phyloP scores from a whole-genome alignment of 53 echinoderm and acorn worm species.

The Paracentrotus lividus region DNA sequence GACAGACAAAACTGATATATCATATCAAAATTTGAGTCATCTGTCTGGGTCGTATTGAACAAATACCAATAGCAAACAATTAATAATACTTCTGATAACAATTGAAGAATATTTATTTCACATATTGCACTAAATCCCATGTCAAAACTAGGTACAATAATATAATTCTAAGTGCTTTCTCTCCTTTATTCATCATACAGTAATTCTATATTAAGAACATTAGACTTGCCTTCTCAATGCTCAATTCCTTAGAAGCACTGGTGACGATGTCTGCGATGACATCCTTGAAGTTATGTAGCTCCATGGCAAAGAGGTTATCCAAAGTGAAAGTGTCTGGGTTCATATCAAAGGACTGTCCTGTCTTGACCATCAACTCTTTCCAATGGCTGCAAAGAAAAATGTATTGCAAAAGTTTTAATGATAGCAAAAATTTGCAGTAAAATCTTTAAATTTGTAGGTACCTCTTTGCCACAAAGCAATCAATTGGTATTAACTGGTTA shows the following conservation, averaged over 20 bases:
- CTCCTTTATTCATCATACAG: neutral
- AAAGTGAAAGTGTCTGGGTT: constrained; percentile 98
- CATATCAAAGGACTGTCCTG: constrained; percentile 99
- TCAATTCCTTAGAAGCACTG: constrained; percentile 97
- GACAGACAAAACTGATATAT: too few relatives aligned
- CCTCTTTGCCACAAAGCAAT: too few relatives aligned
- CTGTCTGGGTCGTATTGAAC: too few relatives aligned
- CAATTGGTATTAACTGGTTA: too few relatives aligned
- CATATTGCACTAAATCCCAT: too few relatives aligned
- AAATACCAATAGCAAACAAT: too few relatives aligned
- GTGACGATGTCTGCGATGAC: constrained; percentile 95
- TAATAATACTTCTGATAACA: too few relatives aligned
- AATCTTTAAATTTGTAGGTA: too few relatives aligned
- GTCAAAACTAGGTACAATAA: neutral
- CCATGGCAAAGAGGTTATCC: constrained; percentile 99
- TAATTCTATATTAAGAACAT: neutral
- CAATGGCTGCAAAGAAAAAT: constrained; percentile 81
- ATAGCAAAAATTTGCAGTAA: too few relatives aligned
- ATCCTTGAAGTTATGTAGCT: constrained; percentile 97
- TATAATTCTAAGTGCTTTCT: neutral
- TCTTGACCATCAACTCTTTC: constrained; percentile 98
- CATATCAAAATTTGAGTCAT: too few relatives aligned
- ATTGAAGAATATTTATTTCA: neutral
- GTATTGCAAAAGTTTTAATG: too few relatives aligned
- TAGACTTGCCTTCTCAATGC: constrained; percentile 95